phyloP scores from a whole-genome alignment of 2,113 vertebrate species.

The Dipodomys merriami region DNA sequence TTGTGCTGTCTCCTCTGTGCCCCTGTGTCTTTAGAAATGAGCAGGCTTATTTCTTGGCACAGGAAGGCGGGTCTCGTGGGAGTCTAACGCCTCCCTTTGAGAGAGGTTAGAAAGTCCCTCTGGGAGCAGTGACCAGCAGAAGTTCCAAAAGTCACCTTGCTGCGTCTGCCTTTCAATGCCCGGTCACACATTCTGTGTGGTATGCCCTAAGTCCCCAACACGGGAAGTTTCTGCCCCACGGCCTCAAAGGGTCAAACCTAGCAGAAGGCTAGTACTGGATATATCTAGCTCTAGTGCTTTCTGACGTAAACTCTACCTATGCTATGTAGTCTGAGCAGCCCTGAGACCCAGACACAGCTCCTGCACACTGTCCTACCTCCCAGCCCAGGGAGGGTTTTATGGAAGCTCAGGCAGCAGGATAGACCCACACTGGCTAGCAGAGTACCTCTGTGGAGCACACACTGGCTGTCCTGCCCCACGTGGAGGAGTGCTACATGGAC shows the following conservation, averaged over 20 bases:
- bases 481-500: fast-evolving
- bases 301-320: too few relatives aligned
- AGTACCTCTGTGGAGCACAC: too few relatives aligned
- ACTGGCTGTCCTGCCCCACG: fast-evolving
- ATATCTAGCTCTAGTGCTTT: too few relatives aligned
- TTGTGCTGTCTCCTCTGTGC: background rate
- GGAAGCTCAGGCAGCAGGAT: too few relatives aligned
- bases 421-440: fast-evolving
- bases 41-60: background rate
- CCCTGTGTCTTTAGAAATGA: background rate
- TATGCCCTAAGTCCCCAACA: too few relatives aligned
- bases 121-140: background rate
- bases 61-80: background rate
- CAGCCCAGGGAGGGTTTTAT: too few relatives aligned
- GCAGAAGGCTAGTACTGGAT: too few relatives aligned
- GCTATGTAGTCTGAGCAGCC: background rate
- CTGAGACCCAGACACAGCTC: fast-evolving
- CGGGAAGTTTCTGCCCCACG: background rate
- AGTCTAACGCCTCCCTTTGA: fast-evolving
- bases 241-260: too few relatives aligned
- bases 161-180: background rate
- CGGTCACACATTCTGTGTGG: background rate
- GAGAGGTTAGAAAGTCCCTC: background rate
- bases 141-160: too few relatives aligned
- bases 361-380: too few relatives aligned